Percentiles rank a stretch among this genome's conserved stretches.
These are phyloP conservation scores for Chironomus tepperi DNA, from an alignment of 1,140 invertebrate species.

Conservation along the genomic window DNA sequence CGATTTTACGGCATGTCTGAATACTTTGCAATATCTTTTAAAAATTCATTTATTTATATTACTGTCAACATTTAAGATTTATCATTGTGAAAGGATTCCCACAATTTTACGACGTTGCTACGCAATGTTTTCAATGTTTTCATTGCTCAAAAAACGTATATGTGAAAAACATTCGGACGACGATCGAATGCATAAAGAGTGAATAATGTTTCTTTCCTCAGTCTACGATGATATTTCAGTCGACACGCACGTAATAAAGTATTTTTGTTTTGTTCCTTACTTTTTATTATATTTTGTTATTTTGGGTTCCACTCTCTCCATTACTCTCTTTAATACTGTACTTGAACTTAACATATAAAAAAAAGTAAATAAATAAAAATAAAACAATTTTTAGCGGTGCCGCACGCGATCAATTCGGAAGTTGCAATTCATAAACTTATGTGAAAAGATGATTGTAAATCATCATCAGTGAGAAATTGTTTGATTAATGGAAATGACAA, in stretches of 20 bases:
- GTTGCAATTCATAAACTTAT: background rate
- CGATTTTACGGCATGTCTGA: too few species aligned
- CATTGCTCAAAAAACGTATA: background rate
- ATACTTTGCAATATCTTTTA: too few species aligned
- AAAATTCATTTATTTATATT: background rate
- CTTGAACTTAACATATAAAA: background rate
- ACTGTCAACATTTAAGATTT: background rate
- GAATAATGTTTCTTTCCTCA: background rate
- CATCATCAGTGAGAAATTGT: too few species aligned
- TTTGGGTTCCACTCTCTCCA: too few species aligned
- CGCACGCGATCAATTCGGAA: conserved; percentile 1
- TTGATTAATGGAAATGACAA: background rate
- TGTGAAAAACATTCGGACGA: background rate
- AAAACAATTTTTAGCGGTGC: background rate
- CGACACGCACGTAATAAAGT: background rate
- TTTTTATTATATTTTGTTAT: too few species aligned
- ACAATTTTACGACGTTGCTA: background rate
- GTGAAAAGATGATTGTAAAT: background rate
- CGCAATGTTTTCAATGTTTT: background rate
- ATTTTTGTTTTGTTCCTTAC: background rate
- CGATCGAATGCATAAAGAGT: background rate
- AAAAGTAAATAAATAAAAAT: conserved; percentile 3
- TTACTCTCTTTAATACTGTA: background rate
- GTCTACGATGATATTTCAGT: conserved; percentile 8
- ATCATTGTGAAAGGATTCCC: conserved; percentile 6